phyloP scores from a whole-genome alignment of 2,113 vertebrate species.

The Gymnobelideus leadbeateri region DNA sequence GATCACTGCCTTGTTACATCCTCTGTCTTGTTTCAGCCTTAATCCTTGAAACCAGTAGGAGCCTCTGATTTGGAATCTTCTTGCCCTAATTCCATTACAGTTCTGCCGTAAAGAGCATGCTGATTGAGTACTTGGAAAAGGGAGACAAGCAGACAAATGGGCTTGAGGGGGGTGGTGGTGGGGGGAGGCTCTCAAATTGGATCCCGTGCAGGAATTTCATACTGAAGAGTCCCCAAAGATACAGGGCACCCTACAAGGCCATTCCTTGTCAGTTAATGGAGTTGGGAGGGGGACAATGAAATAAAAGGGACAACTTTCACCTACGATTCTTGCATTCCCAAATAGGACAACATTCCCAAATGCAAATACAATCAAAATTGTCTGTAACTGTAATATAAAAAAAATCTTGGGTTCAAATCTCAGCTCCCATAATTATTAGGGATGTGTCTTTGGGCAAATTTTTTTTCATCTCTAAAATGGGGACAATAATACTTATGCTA shows the following conservation, averaged over 20 bases:
- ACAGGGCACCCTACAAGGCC: background rate
- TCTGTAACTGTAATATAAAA: background rate
- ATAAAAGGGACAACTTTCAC: background rate
- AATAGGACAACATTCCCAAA: background rate
- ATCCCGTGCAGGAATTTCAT: background rate
- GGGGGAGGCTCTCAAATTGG: background rate
- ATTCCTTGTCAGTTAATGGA: background rate
- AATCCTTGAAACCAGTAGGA: background rate
- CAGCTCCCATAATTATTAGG: background rate
- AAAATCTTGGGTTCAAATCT: background rate
- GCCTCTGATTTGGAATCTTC: background rate
- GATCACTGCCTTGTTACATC: background rate
- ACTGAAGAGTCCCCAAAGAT: background rate
- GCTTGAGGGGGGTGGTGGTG: background rate
- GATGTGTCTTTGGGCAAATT: background rate
- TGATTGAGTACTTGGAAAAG: background rate
- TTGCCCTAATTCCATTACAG: conserved; percentile 31
- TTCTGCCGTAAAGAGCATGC: background rate
- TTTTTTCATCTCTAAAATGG: background rate
- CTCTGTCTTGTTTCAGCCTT: background rate
- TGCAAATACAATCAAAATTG: background rate
- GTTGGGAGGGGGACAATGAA: background rate
- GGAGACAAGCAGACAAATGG: background rate
- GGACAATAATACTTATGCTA: background rate
- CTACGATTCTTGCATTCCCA: too few species aligned